These are phyloP conservation scores for Tapirus terrestris DNA, from an alignment of 2,113 vertebrate genomes.

Conservation along the genomic window DNA sequence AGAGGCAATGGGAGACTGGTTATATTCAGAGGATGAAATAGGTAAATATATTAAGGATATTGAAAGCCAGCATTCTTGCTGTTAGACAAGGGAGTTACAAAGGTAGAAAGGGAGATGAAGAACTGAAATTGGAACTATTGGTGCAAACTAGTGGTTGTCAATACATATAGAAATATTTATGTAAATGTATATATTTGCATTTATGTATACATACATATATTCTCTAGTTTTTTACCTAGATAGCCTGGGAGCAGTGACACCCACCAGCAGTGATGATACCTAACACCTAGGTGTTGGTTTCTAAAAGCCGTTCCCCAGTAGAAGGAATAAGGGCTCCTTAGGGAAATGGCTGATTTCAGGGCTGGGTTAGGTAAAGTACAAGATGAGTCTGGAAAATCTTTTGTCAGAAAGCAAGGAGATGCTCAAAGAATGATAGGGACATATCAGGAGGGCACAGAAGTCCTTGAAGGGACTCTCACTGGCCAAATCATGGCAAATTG, in stretches of 20 bases:
- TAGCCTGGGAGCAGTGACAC: background rate
- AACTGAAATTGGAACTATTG: background rate
- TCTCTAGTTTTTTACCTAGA: background rate
- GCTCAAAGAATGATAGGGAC: background rate
- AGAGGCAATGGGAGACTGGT: background rate
- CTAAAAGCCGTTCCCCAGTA: too few relatives aligned
- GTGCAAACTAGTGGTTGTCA: background rate
- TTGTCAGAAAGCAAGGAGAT: background rate
- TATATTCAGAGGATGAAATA: background rate
- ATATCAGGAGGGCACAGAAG: background rate
- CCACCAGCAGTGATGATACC: background rate
- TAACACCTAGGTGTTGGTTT: too few relatives aligned
- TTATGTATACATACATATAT: background rate
- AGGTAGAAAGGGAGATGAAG: too few relatives aligned
- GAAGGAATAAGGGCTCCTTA: too few relatives aligned
- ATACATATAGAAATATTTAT: background rate
- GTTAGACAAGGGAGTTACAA: too few relatives aligned
- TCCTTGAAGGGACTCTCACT: background rate
- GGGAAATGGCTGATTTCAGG: too few relatives aligned
- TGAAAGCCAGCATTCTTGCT: background rate
- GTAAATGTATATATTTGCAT: background rate
- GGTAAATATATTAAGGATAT: background rate
- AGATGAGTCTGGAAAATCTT: too few relatives aligned
- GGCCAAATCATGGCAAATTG: background rate
- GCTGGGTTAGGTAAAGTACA: too few relatives aligned